Conservation (phyloP, 2,888 invertebrate genomes). For the Zygaena filipendulae region DNA sequence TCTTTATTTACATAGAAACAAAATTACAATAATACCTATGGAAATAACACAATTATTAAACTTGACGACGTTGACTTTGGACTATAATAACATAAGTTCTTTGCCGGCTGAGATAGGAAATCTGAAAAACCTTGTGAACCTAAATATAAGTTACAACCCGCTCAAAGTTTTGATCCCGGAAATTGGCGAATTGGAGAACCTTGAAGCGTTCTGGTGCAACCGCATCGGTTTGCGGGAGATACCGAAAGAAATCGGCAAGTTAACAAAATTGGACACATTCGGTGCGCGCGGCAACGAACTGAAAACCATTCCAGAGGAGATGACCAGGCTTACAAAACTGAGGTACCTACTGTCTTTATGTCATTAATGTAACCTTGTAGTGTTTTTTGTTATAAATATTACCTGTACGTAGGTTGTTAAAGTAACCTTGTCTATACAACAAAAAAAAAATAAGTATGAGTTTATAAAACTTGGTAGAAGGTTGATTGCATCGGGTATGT, state of each 20-base stretch:
- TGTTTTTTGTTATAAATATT: too few species aligned
- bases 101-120: constrained; percentile 71
- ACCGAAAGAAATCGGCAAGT: constrained; percentile 71
- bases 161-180: constrained; percentile 67
- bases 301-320: constrained; percentile 62
- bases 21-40: constrained; percentile 57
- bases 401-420: too few species aligned
- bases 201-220: constrained; percentile 77
- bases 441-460: too few species aligned
- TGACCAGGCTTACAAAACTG: constrained; percentile 65
- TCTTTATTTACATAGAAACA: constrained; percentile 73
- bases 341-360: too few species aligned
- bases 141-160: constrained; percentile 76
- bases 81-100: constrained; percentile 71
- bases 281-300: constrained; percentile 74
- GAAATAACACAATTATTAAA: constrained; percentile 63
- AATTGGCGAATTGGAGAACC: constrained; percentile 67
- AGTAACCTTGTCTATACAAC: too few species aligned
- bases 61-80: constrained; percentile 71
- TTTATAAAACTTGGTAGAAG: too few species aligned
- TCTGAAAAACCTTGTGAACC: constrained; percentile 67
- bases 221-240: constrained; percentile 63
- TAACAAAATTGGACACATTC: constrained; percentile 71
- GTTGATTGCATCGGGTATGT: too few species aligned
- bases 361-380: too few species aligned